Base-by-base conservation (phyloP, 2,113 vertebrate genomes). In the Zapornia atra region DNA sequence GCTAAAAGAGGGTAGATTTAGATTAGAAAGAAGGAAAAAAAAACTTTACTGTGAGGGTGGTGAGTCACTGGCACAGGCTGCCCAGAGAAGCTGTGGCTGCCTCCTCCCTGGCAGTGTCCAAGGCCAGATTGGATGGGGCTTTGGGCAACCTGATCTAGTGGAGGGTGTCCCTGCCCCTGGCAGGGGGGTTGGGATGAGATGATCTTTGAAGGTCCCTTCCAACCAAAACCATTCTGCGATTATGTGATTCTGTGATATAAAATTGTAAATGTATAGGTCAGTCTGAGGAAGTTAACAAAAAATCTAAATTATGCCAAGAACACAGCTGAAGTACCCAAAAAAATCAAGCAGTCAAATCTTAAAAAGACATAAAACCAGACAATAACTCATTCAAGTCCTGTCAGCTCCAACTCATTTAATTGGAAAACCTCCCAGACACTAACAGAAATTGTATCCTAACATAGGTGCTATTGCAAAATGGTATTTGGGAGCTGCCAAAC, bases 361-460 rank as follows among this genome's bases (percentile, higher is more conserved):
- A 48, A 79, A 73, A 91, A 94, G 46, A 36, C 48, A 53, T 77
- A 87, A 89, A 89, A 44, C 0, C 51, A 92, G 83, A 56, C 25
- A n/a, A 94, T 68, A 96, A 91, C 60, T 94, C 60, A 68, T 78
- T 96, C 46, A 64, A 79, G 38, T 81, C 59, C 34, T 82, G 86
- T 91, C 89, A 87, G 33, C 44, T 79, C 34, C 2, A 0, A 87
- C 48, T 91, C 69, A 87, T 56, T 84, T 96, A 82, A 85, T 48
- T 92, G 83, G 94, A 96, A 96, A 92, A 79, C 48, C 51, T 96
- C 77, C 89, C 33, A 64, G 70, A 86, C 48, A 71, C 53, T 79
- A 91, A 75, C 51, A 89, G 46, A 96, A 94, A 84, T 69, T 60
- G 12, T 59, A 88, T 72, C 69, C 81, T 82, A 75, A 64, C 38